A percentile compares a stretch with the other conserved stretches of the same genome.
Conservation (phyloP, 37 sponge, comb jelly and placozoan species). For the Corticium candelabrum region DNA sequence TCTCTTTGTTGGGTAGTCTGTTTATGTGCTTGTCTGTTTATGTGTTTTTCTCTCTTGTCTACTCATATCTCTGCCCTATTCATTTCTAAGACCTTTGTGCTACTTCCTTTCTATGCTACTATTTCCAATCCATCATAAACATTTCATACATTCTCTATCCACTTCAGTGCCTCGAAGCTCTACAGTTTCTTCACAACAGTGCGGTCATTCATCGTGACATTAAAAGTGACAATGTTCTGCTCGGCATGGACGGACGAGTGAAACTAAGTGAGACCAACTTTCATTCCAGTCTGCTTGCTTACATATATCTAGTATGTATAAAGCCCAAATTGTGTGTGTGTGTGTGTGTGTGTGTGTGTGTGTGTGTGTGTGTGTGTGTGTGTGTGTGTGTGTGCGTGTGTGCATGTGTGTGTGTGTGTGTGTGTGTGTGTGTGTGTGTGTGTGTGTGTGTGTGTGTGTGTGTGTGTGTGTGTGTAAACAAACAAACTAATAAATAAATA, state of each 20-base stretch:
- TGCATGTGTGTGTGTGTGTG: background rate
- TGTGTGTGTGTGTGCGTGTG: background rate
- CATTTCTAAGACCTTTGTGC: too few relatives aligned
- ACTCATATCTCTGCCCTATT: too few relatives aligned
- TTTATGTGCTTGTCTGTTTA: too few relatives aligned
- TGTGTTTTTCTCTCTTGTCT: too few relatives aligned
- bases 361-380: slow-evolving; percentile 5
- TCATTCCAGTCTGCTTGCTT: too few relatives aligned
- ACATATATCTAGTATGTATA: too few relatives aligned
- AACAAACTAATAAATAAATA: too few relatives aligned
- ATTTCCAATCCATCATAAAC: too few relatives aligned
- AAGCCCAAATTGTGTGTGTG: too few relatives aligned
- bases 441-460: slow-evolving; percentile 5
- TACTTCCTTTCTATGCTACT: too few relatives aligned
- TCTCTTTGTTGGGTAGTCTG: too few relatives aligned
- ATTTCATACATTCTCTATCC: too few relatives aligned
- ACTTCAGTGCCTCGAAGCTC: slow-evolving; percentile 69
- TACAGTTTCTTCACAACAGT: slow-evolving; percentile 85
- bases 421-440: slow-evolving; percentile 5
- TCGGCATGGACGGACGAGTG: slow-evolving; percentile 96
- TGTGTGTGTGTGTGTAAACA: background rate
- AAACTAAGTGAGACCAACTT: slow-evolving; percentile 87
- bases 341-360: background rate
- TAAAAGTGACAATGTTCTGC: slow-evolving; percentile 93
- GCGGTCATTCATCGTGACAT: slow-evolving; percentile 97